Percentiles rank a stretch among this genome's conserved stretches.
Evolutionary conservation across 2,888 invertebrate genomes (phyloP).

Genomic region (Salpingus planirostris): DNA sequence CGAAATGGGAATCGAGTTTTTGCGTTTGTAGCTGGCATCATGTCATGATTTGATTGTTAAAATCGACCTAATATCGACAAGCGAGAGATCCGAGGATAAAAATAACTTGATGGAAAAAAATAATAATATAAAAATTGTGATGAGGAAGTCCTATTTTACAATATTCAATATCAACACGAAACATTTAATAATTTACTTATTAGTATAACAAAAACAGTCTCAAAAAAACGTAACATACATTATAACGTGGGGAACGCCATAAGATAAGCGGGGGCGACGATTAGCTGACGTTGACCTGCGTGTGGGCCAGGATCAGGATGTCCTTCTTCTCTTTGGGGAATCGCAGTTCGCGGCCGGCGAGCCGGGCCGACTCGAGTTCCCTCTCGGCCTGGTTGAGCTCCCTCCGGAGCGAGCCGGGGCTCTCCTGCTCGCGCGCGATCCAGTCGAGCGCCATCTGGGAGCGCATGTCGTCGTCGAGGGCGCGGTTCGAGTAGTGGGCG

Average conservation of each 20-base stretch:
- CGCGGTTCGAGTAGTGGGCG: conserved; percentile 86
- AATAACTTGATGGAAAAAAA: too few species aligned
- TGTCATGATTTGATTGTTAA: too few species aligned
- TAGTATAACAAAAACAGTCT: conserved; percentile 23
- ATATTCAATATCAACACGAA: conserved; percentile 27
- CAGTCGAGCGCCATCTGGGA: conserved; percentile 94
- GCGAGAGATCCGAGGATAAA: too few species aligned
- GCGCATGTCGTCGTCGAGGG: conserved; percentile 90
- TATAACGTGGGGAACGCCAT: conserved; percentile 12
- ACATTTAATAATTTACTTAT: conserved; percentile 27
- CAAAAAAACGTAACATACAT: conserved; percentile 19
- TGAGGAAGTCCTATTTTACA: conserved; percentile 23
- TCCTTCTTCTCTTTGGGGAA: conserved; percentile 95
- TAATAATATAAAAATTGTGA: too few species aligned
- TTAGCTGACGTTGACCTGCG: conserved; percentile 57
- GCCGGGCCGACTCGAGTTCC: conserved; percentile 75
- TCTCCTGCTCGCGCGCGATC: conserved; percentile 75
- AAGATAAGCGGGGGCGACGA: conserved; percentile 9
- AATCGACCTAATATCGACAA: too few species aligned
- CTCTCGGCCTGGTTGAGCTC: conserved; percentile 79
- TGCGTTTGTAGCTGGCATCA: conserved; percentile 11
- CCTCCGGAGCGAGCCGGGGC: conserved; percentile 64
- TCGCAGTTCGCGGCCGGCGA: conserved; percentile 82
- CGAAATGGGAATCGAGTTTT: conserved; percentile 18
- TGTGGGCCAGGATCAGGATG: conserved; percentile 80